Evolutionary conservation across 2,113 vertebrate genomes (phyloP).

Genomic region (Paracanthobrama guichenoti): DNA sequence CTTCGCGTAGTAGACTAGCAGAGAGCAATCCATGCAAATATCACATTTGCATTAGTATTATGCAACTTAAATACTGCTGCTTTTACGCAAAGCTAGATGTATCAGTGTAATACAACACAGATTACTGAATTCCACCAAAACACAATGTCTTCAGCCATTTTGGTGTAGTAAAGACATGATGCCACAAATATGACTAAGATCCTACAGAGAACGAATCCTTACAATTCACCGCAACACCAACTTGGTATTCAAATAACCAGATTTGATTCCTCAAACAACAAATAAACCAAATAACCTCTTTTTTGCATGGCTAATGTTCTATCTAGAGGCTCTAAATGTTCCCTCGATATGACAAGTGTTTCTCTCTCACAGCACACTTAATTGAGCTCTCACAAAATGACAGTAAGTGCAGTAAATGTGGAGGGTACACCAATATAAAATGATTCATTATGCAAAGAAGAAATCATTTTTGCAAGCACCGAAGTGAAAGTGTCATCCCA

Average conservation of each 20-base stretch:
- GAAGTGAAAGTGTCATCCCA: background rate
- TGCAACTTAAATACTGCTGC: background rate
- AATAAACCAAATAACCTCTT: background rate
- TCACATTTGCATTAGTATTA: background rate
- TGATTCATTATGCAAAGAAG: constrained; percentile 42
- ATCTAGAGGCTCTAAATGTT: constrained; percentile 13
- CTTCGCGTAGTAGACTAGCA: background rate
- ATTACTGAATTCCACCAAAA: background rate
- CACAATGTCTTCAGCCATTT: background rate
- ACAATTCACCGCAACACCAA: background rate
- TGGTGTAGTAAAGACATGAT: background rate
- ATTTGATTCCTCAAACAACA: background rate
- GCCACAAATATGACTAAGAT: background rate
- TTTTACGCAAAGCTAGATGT: background rate
- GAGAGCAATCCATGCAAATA: background rate
- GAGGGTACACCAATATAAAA: constrained; percentile 7
- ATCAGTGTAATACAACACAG: background rate
- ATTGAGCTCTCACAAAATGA: constrained; percentile 28
- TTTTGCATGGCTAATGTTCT: constrained; percentile 17
- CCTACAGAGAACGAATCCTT: background rate
- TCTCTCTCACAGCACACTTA: constrained; percentile 22
- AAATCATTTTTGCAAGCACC: constrained; percentile 12
- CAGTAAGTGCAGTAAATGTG: constrained; percentile 37
- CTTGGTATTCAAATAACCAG: background rate
- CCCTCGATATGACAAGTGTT: constrained; percentile 8